A percentile compares a stretch with the other conserved stretches of the same genome.
These are phyloP conservation scores for Percina caprodes DNA, from an alignment of 2,113 vertebrate genomes.

Conservation along the genomic window DNA sequence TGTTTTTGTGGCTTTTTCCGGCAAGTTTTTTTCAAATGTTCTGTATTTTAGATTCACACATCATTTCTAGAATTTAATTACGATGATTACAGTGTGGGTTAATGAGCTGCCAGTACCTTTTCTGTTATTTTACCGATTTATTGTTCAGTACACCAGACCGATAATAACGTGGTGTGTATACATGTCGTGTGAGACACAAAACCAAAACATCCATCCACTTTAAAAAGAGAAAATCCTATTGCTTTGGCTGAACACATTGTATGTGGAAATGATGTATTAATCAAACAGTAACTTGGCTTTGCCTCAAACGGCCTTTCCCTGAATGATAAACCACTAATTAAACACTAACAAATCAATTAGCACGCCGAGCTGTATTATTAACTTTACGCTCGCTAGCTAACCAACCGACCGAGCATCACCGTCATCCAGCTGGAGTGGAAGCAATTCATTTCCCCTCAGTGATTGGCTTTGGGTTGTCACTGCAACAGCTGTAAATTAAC, in stretches of 20 bases:
- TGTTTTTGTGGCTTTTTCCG: no score
- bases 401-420: neutral
- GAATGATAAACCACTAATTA: constrained; percentile 53
- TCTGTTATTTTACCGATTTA: no score
- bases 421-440: constrained; percentile 38
- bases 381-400: constrained; percentile 32
- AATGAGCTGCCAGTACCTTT: no score
- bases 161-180: neutral
- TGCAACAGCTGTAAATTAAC: constrained; percentile 63
- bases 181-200: neutral
- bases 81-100: no score
- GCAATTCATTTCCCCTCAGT: neutral
- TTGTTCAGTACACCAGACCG: no score
- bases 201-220: constrained; percentile 28
- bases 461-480: constrained; percentile 52
- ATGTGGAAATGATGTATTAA: neutral
- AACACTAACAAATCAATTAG: constrained; percentile 46
- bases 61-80: no score
- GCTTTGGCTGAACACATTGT: neutral
- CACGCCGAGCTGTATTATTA: constrained; percentile 34
- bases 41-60: no score
- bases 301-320: neutral
- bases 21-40: no score
- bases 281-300: constrained; percentile 7
- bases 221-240: neutral